A percentile compares a stretch with the other conserved stretches of the same genome.
Conservation (phyloP, 2,888 invertebrate genomes). For the Helicoverpa assulta region DNA sequence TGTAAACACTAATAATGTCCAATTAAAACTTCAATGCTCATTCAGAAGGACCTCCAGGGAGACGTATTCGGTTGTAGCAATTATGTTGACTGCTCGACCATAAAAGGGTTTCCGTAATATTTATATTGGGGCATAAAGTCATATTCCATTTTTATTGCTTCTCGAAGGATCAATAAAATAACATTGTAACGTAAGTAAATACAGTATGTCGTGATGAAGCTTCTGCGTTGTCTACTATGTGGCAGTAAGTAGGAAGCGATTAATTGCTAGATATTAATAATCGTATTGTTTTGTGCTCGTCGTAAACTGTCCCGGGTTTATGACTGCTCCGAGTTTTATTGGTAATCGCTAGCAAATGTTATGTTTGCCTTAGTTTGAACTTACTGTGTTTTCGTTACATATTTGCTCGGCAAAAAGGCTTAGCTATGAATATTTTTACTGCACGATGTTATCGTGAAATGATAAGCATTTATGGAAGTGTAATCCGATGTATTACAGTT, state of each 20-base stretch:
- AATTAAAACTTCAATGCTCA: background rate
- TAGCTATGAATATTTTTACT: constrained; percentile 3
- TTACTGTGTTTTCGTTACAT: background rate
- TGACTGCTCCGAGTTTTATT: constrained; percentile 55
- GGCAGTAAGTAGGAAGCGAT: constrained; percentile 35
- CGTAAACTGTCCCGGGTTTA: constrained; percentile 53
- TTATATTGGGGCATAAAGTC: background rate
- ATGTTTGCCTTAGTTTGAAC: constrained; percentile 8
- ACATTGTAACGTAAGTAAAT: background rate
- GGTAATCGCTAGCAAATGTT: constrained; percentile 36
- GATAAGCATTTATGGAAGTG: background rate
- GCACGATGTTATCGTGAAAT: background rate
- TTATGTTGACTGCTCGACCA: background rate
- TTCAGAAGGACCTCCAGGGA: background rate
- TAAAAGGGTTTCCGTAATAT: background rate
- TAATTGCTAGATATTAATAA: constrained; percentile 63
- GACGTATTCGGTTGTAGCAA: background rate
- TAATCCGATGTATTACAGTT: no score
- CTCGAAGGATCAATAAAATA: background rate
- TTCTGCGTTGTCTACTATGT: background rate
- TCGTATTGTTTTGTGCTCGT: constrained; percentile 54
- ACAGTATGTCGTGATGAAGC: background rate
- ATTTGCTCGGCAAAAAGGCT: background rate
- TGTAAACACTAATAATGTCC: background rate
- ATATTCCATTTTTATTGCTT: background rate